Evolutionary conservation across 2,888 invertebrate species (phyloP).

Genomic region (Oasisia sp.): DNA sequence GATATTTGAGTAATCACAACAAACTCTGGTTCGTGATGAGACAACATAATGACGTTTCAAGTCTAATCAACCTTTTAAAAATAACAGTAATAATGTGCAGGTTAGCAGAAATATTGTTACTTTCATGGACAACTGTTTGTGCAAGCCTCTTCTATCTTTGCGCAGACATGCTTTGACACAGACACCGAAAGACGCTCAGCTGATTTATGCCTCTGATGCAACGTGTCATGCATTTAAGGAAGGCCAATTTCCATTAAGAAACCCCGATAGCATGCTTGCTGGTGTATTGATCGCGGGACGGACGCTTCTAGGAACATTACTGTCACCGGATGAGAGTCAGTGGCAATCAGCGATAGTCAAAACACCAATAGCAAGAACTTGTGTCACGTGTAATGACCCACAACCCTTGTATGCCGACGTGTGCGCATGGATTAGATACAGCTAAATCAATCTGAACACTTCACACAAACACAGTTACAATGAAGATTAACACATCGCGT

Average conservation of each 20-base stretch:
- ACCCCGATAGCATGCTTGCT: not conserved
- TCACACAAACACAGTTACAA: not conserved
- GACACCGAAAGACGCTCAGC: not conserved
- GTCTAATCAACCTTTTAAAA: too few relatives aligned
- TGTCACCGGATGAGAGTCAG: not conserved
- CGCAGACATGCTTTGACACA: not conserved
- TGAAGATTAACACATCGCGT: not conserved
- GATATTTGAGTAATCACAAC: too few relatives aligned
- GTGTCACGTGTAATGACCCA: not conserved
- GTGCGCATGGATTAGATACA: not conserved
- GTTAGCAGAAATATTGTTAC: too few relatives aligned
- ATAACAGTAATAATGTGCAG: too few relatives aligned
- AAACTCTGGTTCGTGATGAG: too few relatives aligned
- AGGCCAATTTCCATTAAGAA: conserved; percentile 4
- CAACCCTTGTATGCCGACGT: not conserved
- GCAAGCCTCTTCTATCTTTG: not conserved
- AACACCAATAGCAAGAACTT: not conserved
- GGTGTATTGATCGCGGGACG: not conserved
- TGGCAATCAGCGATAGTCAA: not conserved
- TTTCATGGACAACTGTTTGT: too few relatives aligned
- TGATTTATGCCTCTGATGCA: not conserved
- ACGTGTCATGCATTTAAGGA: conserved; percentile 4
- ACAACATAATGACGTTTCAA: too few relatives aligned
- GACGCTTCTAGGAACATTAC: conserved; percentile 4
- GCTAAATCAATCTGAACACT: not conserved